A percentile compares a stretch with the other conserved stretches of the same genome.
Evolutionary conservation across 2,797 vertebrate species (phyloP).

Genomic region (Myripristis murdjan): DNA sequence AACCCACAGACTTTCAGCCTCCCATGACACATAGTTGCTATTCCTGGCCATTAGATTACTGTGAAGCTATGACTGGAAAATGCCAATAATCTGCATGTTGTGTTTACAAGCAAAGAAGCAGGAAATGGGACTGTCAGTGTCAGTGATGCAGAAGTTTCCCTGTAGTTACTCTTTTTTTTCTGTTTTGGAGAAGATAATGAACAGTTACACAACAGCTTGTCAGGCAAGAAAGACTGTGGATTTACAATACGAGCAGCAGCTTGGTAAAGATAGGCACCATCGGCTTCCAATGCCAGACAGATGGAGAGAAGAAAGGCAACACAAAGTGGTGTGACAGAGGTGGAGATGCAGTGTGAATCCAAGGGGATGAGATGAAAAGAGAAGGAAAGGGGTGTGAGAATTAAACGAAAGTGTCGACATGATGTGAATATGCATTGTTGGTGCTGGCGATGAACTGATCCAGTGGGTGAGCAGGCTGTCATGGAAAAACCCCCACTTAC

Average conservation of each 20-base stretch:
- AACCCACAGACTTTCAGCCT: not conserved
- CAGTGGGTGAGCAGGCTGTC: conserved; percentile 38
- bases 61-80: conserved; percentile 73
- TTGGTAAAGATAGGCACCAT: conserved; percentile 73
- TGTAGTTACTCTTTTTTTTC: conserved; percentile 76
- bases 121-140: conserved; percentile 80
- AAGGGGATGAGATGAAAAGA: conserved; percentile 60
- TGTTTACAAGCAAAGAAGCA: conserved; percentile 77
- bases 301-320: conserved; percentile 70
- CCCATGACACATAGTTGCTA: conserved; percentile 19
- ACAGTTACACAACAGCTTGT: conserved; percentile 75
- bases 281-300: conserved; percentile 69
- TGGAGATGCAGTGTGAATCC: conserved; percentile 65
- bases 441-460: conserved; percentile 16
- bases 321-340: conserved; percentile 73
- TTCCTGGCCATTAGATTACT: conserved; percentile 44
- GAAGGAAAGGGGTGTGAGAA: conserved; percentile 52
- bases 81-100: conserved; percentile 77
- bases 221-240: conserved; percentile 64
- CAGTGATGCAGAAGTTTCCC: conserved; percentile 76
- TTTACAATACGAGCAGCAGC: conserved; percentile 70
- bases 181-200: conserved; percentile 76
- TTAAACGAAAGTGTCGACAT: conserved; percentile 54
- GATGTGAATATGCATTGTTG: conserved; percentile 21
- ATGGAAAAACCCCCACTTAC: conserved; percentile 14